Evolutionary conservation across 1,140 invertebrate species (phyloP).

Genomic region (Pseudomyrmex sp.): DNA sequence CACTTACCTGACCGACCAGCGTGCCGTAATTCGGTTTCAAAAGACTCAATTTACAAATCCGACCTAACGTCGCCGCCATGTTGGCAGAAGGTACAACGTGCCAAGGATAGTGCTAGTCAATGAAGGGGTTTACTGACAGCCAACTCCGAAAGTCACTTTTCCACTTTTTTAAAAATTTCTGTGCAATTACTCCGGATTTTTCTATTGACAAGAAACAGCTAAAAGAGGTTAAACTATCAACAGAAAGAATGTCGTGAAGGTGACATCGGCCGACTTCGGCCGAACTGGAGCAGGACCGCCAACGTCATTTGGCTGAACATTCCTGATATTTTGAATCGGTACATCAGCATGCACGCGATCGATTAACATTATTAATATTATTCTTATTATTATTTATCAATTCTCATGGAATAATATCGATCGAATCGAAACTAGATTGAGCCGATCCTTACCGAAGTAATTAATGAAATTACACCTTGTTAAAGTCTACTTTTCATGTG

Average conservation of each 20-base stretch:
- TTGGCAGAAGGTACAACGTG: constrained; percentile 85
- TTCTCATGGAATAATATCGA: too few species aligned
- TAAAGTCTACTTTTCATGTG: not conserved
- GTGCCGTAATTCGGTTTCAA: constrained; percentile 87
- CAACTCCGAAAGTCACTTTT: not conserved
- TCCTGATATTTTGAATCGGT: not conserved
- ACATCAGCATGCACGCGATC: not conserved
- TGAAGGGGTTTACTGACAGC: not conserved
- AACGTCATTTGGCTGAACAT: not conserved
- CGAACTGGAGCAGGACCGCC: constrained; percentile 15
- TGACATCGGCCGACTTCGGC: constrained; percentile 17
- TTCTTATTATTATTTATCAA: too few species aligned
- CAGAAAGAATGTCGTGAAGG: not conserved
- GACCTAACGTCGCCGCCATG: constrained; percentile 93
- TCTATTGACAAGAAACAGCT: not conserved
- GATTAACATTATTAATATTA: too few species aligned
- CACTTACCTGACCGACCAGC: constrained; percentile 85
- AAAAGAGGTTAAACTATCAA: not conserved
- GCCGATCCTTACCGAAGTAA: too few species aligned
- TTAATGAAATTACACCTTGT: too few species aligned
- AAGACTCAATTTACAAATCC: constrained; percentile 92
- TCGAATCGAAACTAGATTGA: too few species aligned
- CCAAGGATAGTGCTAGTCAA: constrained; percentile 70
- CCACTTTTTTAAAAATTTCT: constrained; percentile 16
- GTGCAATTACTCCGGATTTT: constrained; percentile 2